These are phyloP conservation scores for Zaprionus lachaisei DNA, from an alignment of 1,140 invertebrate species.

Conservation along the genomic window DNA sequence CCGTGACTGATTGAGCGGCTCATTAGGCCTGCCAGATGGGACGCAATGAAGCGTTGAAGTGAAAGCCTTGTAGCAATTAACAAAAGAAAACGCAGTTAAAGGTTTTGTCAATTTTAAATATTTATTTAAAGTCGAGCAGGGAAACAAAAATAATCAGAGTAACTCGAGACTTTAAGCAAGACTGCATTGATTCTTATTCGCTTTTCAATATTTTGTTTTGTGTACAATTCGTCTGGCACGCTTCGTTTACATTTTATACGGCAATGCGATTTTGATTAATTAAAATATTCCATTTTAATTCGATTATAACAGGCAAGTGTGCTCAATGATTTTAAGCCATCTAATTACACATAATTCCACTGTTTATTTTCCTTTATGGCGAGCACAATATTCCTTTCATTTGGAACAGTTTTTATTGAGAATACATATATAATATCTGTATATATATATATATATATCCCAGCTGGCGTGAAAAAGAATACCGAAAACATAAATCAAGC, in stretches of 20 bases:
- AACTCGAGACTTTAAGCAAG: neutral
- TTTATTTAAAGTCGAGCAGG: neutral
- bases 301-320: constrained; percentile 44
- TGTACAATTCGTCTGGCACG: neutral
- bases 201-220: neutral
- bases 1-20: constrained; percentile 18
- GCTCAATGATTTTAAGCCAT: constrained; percentile 47
- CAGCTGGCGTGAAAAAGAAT: constrained; percentile 6
- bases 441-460: constrained; percentile 7
- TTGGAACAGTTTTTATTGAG: constrained; percentile 44
- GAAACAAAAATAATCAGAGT: neutral
- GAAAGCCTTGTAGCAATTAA: constrained; percentile 25
- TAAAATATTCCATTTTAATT: constrained; percentile 48
- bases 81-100: neutral
- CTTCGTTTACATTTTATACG: constrained; percentile 2
- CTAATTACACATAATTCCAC: constrained; percentile 45
- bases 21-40: constrained; percentile 23
- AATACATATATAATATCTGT: constrained; percentile 2
- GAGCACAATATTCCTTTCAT: neutral
- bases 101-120: constrained; percentile 16
- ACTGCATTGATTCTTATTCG: neutral
- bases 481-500: constrained; percentile 47
- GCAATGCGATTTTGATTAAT: constrained; percentile 20
- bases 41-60: constrained; percentile 18
- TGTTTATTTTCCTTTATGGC: constrained; percentile 18